Evolutionary conservation across 2,797 vertebrate genomes (phyloP).

Genomic region (Bradypodion ventrale): DNA sequence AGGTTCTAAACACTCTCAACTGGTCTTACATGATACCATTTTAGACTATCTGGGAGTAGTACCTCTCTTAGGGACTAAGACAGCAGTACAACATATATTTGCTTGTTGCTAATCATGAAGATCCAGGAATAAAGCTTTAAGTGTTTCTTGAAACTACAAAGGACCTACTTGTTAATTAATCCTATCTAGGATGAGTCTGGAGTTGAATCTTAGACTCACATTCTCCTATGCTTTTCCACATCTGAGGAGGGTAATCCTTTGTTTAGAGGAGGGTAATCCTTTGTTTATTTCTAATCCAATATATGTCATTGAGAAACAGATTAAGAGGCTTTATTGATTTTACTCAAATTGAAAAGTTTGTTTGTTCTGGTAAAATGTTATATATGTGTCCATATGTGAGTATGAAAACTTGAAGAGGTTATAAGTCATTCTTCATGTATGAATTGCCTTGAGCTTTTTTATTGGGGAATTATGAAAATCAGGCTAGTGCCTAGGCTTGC

Average conservation of each 20-base stretch:
- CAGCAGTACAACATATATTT: background rate
- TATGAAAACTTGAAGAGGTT: background rate
- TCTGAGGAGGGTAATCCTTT: background rate
- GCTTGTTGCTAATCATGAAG: background rate
- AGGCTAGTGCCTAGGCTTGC: background rate
- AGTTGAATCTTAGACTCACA: background rate
- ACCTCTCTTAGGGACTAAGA: background rate
- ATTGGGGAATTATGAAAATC: slow-evolving; percentile 27
- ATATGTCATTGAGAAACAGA: too few species aligned
- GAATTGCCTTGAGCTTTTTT: background rate
- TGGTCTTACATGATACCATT: background rate
- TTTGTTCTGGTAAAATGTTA: background rate
- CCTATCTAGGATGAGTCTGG: background rate
- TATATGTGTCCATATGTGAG: background rate
- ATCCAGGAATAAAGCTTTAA: background rate
- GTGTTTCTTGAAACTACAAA: background rate
- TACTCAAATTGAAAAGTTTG: background rate
- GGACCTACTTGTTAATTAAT: background rate
- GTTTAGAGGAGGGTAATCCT: background rate
- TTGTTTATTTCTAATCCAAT: background rate
- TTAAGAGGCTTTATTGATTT: too few species aligned
- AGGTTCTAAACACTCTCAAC: too few species aligned
- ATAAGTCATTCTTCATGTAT: background rate
- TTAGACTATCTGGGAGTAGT: background rate
- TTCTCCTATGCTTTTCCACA: background rate